These are phyloP conservation scores for Esox masquinongy DNA, from an alignment of 2,797 vertebrate species.

Conservation along the genomic window DNA sequence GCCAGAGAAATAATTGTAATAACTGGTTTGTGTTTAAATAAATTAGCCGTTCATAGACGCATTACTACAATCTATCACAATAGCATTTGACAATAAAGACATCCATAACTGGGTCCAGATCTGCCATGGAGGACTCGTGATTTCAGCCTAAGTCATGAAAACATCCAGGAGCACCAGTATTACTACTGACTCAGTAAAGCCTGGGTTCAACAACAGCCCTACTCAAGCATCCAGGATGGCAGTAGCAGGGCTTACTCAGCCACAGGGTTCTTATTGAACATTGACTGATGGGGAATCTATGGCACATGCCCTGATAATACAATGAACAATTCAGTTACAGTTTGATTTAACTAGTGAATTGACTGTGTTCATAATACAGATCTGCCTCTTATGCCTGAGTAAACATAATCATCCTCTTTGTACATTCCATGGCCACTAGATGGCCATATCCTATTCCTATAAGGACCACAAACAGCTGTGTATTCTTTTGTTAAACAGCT, in stretches of 20 bases:
- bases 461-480: not conserved
- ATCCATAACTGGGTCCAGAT: not conserved
- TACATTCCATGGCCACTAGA: conserved; percentile 31
- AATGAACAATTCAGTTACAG: no score
- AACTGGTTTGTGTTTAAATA: not conserved
- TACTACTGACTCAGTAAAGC: not conserved
- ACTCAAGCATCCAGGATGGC: not conserved
- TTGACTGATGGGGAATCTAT: not conserved
- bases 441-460: not conserved
- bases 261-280: not conserved
- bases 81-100: not conserved
- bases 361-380: no score
- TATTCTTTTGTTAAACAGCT: not conserved
- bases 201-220: not conserved
- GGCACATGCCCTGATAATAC: no score
- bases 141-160: not conserved
- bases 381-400: conserved; percentile 24
- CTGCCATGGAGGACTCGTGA: not conserved
- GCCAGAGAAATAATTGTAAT: not conserved
- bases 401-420: conserved; percentile 14
- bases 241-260: not conserved
- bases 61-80: not conserved
- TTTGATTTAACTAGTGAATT: no score
- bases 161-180: not conserved
- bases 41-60: not conserved